Base-by-base conservation (phyloP, 2,113 vertebrate species). In the Epinephelus moara region DNA sequence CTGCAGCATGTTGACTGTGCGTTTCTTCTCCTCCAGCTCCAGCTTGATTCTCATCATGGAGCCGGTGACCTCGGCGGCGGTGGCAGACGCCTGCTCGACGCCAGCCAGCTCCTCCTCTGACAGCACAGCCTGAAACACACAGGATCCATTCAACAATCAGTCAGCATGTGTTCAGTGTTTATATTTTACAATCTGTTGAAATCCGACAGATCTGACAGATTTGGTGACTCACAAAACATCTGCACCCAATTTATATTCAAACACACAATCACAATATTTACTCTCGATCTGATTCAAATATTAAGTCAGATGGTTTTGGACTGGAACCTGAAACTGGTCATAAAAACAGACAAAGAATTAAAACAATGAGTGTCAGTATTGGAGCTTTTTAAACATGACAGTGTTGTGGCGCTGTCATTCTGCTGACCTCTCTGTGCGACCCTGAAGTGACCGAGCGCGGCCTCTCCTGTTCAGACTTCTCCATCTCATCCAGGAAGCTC, bases 401-500 rank as follows among this genome's bases (percentile, higher is more conserved):
- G 33, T 37, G 33, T 37, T 6, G 33, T 37, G 33, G 33, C 33
- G 33, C 33, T 45, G 42, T 37, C 42, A 12, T 9, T 9, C 8
- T 18, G 7, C 87, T 78, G 86, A 97, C 98, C 95, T 97, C 97
- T 91, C 94, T 78, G 85, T 95, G 96, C 0, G 94, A 94, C 6
- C 94, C 95, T 0, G 96, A 97, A n/a, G 96, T 95, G 0, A 96
- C 95, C 0, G 97, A 98, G 4, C 95, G 94, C 0, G 96, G 97
- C 18, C 90, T 86, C 88, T 97, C 97, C 93, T 97, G 97, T 19
- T 96, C 97, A 0, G 96, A 96, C 66, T 95, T 96, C 95, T 99
- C 97, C 97, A 98, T 99, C 94, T 99, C 97, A 1, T 98, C 97
- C 92, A 99, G 91, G 84, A 99, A 99, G 73, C 94, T 98, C 95